Base-by-base conservation (phyloP, 2,888 invertebrate species). In the Taphrorychus bicolor region DNA sequence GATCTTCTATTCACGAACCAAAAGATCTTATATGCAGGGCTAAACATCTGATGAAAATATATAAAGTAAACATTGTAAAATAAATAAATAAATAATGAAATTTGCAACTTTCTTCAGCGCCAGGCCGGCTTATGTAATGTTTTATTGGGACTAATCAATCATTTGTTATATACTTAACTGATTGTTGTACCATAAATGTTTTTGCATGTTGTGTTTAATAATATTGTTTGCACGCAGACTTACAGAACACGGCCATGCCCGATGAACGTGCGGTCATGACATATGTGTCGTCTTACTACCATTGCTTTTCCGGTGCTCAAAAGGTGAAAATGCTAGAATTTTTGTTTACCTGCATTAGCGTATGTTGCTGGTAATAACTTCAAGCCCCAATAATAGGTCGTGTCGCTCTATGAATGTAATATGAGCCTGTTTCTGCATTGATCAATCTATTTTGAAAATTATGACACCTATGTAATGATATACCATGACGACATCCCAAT, bases 231-330 rank as follows among this genome's bases (percentile, higher is more conserved):
- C 85, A 81, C 82, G 82, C 87, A 93, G 97, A 97, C 90, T 92
- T 97, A 89, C 93, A 95, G 88, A 96, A 95, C 88, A 96, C 97
- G 80, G 96, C 95, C 84, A 94, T 97, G 92, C 98, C 99, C 79
- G 99, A 99, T 86, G 99, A 99, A 88, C 89, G 98, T 82, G 98
- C 98, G 77, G 97, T 99, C 84, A 99, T 99, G 98, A 98, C 99
- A 79, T 99, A 99, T 87, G 98, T 99, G 79, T 99, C 98, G 72
- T 97, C 98, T 77, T 99, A 98, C 88, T 99, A 99, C 89, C 99
- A 99, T 88, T 97, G 97, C 87, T 99, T 99, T 91, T 96, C 97
- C 85, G 98, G 98, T 83, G 97, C 97, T 81, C 97, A 98, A 88
- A 98, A 99, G 98, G 99, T 98, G 87, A 86, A 60, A 64, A 64